phyloP scores from a whole-genome alignment of 1,140 invertebrate species.

The Tetramorium simillimum region DNA sequence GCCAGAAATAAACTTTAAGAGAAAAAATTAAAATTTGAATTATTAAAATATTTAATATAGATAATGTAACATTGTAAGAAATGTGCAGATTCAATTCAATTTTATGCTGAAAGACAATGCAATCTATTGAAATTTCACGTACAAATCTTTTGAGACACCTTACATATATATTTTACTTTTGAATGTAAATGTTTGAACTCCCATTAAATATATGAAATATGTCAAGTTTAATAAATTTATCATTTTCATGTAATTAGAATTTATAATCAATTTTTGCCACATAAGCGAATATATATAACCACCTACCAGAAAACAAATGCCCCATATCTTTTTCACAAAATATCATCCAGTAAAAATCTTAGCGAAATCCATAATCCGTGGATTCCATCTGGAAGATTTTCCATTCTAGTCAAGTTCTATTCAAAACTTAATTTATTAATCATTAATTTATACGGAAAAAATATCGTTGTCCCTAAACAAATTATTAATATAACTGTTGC shows the following conservation, averaged over 20 bases:
- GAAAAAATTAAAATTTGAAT: not conserved
- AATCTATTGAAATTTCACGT: not conserved
- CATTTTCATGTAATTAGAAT: not conserved
- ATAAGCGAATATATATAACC: not conserved
- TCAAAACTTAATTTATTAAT: conserved; percentile 23
- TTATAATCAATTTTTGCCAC: not conserved
- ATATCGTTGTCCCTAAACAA: conserved; percentile 26
- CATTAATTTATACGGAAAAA: conserved; percentile 28
- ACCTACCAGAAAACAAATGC: conserved; percentile 33
- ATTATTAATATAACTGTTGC: conserved; percentile 23
- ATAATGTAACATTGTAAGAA: not conserved
- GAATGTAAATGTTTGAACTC: not conserved
- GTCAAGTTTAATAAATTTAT: conserved; percentile 7
- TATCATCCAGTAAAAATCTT: conserved; percentile 41
- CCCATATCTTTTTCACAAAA: conserved; percentile 24
- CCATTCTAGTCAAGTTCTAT: conserved; percentile 25
- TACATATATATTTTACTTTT: not conserved
- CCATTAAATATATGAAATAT: not conserved
- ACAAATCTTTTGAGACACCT: not conserved
- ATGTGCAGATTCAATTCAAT: not conserved
- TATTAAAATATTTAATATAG: not conserved
- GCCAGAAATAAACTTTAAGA: not conserved
- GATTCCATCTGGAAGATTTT: conserved; percentile 33
- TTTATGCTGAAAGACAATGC: not conserved
- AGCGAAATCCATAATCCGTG: conserved; percentile 43